Percentiles rank a stretch among this genome's conserved stretches.
Evolutionary conservation across 2,113 vertebrate species (phyloP).

Genomic region (Oxygymnocypris stewartii): DNA sequence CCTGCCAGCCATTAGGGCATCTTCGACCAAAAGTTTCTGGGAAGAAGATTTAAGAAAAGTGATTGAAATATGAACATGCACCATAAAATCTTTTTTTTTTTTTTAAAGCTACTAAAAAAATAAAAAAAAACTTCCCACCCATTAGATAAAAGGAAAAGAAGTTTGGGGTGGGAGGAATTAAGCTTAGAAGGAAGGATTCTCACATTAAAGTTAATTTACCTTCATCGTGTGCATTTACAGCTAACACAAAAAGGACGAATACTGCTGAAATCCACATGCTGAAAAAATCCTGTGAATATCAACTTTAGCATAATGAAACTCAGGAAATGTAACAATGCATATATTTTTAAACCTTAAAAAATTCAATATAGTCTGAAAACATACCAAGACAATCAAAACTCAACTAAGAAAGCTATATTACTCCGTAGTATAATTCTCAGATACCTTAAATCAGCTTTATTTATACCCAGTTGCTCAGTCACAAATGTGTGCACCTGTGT

Average conservation of each 20-base stretch:
- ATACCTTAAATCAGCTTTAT: background rate
- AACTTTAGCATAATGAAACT: background rate
- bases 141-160: too few species aligned
- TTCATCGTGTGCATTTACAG: background rate
- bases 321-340: too few species aligned
- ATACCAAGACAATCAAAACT: background rate
- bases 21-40: background rate
- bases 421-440: background rate
- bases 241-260: background rate
- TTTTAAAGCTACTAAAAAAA: too few species aligned
- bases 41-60: background rate
- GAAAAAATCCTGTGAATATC: background rate
- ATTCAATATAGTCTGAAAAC: background rate
- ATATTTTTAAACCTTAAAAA: background rate
- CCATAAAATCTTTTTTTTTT: too few species aligned
- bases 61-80: too few species aligned
- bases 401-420: background rate
- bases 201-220: background rate
- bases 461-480: constrained; percentile 15
- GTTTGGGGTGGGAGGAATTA: too few species aligned
- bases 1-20: background rate
- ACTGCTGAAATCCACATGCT: constrained; percentile 10
- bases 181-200: too few species aligned
- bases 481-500: background rate
- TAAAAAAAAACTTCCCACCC: background rate